phyloP scores from a whole-genome alignment of 2,113 vertebrate species.

The Lycocorax pyrrhopterus region DNA sequence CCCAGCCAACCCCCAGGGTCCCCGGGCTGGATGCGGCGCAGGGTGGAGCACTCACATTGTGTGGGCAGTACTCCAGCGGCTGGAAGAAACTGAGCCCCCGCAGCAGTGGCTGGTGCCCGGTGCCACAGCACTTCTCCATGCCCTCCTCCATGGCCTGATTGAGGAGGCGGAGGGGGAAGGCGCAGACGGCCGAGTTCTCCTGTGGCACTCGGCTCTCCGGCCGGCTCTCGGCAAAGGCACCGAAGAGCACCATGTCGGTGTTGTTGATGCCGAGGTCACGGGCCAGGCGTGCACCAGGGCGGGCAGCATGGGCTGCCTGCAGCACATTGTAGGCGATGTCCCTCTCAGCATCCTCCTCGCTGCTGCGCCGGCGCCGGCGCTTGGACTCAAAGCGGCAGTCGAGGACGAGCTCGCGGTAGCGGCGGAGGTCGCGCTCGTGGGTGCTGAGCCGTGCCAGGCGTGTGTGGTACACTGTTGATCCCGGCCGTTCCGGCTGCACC shows the following conservation, averaged over 20 bases:
- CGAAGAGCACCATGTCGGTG: constrained; percentile 83
- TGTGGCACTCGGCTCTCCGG: constrained; percentile 21
- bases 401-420: constrained; percentile 86
- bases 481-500: constrained; percentile 77
- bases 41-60: constrained; percentile 76
- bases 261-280: constrained; percentile 74
- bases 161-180: constrained; percentile 83
- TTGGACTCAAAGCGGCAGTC: constrained; percentile 88
- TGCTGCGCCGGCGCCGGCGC: constrained; percentile 67
- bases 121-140: constrained; percentile 81
- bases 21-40: accelerated
- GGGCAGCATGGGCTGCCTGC: constrained; percentile 84
- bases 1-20: background rate
- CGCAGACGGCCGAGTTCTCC: constrained; percentile 83
- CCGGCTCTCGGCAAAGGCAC: constrained; percentile 77
- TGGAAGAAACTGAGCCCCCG: constrained; percentile 89
- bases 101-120: constrained; percentile 55
- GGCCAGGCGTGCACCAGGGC: constrained; percentile 79
- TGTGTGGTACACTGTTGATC: constrained; percentile 70
- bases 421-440: constrained; percentile 71
- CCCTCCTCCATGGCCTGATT: constrained; percentile 80
- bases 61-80: constrained; percentile 80
- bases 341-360: background rate
- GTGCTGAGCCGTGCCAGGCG: constrained; percentile 80
- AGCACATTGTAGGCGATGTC: constrained; percentile 81